phyloP scores from a whole-genome alignment of 2,113 vertebrate species.

The Tenrec ecaudatus region DNA sequence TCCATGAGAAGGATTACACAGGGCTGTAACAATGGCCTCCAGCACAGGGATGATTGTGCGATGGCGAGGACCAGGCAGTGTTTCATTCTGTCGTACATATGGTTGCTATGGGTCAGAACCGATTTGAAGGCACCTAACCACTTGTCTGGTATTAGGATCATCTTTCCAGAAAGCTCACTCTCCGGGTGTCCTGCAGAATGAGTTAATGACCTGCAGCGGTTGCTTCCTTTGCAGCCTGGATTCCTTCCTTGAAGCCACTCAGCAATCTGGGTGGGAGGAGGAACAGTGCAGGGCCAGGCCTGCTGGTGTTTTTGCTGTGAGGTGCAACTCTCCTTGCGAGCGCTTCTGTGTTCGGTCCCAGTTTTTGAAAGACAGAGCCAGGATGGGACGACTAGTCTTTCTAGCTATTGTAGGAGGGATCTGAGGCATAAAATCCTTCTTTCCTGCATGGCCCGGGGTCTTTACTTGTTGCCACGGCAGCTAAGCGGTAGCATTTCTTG shows the following conservation, averaged over 20 bases:
- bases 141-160: neutral
- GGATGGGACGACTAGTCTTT: neutral
- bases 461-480: slow-evolving; percentile 10
- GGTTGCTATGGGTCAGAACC: too few relatives aligned
- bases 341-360: neutral
- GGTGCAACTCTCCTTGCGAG: neutral
- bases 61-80: too few relatives aligned
- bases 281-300: too few relatives aligned
- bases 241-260: neutral
- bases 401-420: neutral
- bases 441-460: neutral
- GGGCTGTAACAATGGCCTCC: too few relatives aligned
- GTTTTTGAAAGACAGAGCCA: slow-evolving; percentile 23
- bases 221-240: neutral
- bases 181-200: neutral
- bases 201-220: neutral
- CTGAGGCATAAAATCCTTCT: neutral
- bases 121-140: neutral
- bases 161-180: neutral
- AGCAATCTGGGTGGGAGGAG: neutral
- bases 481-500: neutral
- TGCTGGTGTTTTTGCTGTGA: too few relatives aligned
- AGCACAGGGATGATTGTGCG: too few relatives aligned
- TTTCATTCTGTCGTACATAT: too few relatives aligned
- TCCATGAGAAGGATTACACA: too few relatives aligned